Evolutionary conservation across 2,888 invertebrate genomes (phyloP).

Genomic region (Oscheius sp.): DNA sequence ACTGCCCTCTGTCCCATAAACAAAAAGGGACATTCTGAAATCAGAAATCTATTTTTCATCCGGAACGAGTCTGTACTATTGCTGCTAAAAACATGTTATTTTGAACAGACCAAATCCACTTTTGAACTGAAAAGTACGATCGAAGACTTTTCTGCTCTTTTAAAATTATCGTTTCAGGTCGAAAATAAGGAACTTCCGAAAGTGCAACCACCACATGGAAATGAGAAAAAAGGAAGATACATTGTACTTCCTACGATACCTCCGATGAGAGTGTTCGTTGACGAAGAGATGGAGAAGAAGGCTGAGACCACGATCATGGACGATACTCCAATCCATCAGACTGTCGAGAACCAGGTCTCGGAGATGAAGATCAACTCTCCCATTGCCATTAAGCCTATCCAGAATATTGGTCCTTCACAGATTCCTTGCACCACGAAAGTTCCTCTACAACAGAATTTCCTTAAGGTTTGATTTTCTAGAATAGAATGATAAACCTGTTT

Average conservation of each 20-base stretch:
- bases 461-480: conserved; percentile 7
- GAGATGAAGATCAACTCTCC: conserved; percentile 25
- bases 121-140: not conserved
- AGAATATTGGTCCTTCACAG: not conserved
- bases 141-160: not conserved
- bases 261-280: conserved; percentile 49
- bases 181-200: conserved; percentile 28
- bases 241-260: conserved; percentile 51
- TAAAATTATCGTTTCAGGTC: conserved; percentile 1
- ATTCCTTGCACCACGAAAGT: not conserved
- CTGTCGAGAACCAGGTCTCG: conserved; percentile 1
- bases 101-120: not conserved
- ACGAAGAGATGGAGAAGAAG: conserved; percentile 33
- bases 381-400: not conserved
- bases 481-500: too few species aligned
- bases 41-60: not conserved
- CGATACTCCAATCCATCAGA: not conserved
- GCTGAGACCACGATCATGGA: conserved; percentile 14
- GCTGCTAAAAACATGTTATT: not conserved
- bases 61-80: not conserved
- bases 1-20: too few species aligned
- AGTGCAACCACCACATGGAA: conserved; percentile 27
- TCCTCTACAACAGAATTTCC: conserved; percentile 2
- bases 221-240: conserved; percentile 49
- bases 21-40: too few species aligned